Base-by-base conservation (phyloP, 2,797 vertebrate species). In the Acestrorhynchus altus region DNA sequence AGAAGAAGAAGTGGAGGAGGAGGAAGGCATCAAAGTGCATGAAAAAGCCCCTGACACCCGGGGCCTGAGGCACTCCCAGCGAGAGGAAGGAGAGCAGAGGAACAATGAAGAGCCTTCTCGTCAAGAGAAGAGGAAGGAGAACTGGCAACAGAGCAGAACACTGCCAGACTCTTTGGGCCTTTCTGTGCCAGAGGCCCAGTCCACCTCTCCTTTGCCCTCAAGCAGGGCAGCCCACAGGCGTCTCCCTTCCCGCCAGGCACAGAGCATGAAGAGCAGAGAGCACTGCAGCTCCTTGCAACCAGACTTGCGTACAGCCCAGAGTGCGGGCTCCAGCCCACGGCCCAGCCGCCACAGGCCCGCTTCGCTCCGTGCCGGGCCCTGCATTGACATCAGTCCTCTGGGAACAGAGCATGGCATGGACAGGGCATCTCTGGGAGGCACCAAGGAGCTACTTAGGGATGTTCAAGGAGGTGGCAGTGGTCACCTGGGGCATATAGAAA, bases 181-280 rank as follows among this genome's bases (percentile, higher is more conserved):
- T 35, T 86, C 71, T 80, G 78, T 84, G 18, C 83, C 81, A 0
- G 77, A 91, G 0, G 81, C 12, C 0, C 73, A 80, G 46, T 71
- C 81, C 0, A 42, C 65, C 22, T 79, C 81, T 1, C 46, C 76
- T 0, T 68, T 52, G 7, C 57, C 76, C 40, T 40, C 59, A 0
- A 66, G 76, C n/a, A 65, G 76, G 4, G 42, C 42, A 2, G 60
- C 80, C 74, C 28, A 88, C 81, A n/a, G 78, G 83, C 0, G 84
- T 13, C 0, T 92, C 91, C 2, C 91, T 88, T 6, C 92, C 89
- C 68, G 88, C 83, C 69, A 88, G 87, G 85, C 69, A 81, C 95
- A 96, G 86, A 94, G 96, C n/a, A 94, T 95, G 79, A 97, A 96
- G 87, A 96, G 94, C 59, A 95, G 92, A 60, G 96, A 96, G 77